phyloP scores from a whole-genome alignment of 2,888 invertebrate species.

The Cerastis rubricosa region DNA sequence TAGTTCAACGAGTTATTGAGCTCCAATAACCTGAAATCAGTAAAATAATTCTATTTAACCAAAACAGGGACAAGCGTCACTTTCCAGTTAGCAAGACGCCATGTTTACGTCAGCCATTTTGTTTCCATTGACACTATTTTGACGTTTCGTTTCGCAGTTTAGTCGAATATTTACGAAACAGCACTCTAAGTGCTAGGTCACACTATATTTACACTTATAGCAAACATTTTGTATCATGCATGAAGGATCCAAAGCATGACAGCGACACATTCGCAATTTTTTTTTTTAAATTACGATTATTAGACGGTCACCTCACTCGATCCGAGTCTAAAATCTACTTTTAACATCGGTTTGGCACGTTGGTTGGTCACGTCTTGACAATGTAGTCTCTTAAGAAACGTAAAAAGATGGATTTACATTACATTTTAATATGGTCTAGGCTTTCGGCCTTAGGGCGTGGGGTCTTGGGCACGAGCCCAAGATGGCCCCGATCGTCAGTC shows the following conservation, averaged over 20 bases:
- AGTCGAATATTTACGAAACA: slow-evolving; percentile 20
- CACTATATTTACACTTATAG: too few species aligned
- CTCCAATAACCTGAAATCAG: slow-evolving; percentile 57
- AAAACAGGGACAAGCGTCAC: slow-evolving; percentile 58
- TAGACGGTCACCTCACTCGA: too few species aligned
- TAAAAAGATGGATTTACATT: not conserved
- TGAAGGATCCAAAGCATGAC: not conserved
- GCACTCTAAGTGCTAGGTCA: not conserved
- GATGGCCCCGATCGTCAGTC: too few species aligned
- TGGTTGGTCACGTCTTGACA: too few species aligned
- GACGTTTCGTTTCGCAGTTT: slow-evolving; percentile 35
- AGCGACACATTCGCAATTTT: too few species aligned
- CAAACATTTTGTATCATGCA: not conserved
- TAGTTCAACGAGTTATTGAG: slow-evolving; percentile 10
- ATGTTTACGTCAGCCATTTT: slow-evolving; percentile 63
- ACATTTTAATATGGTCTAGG: not conserved
- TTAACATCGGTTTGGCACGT: too few species aligned
- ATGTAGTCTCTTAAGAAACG: too few species aligned
- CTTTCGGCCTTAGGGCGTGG: too few species aligned
- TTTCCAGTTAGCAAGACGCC: slow-evolving; percentile 58
- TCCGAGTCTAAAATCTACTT: too few species aligned
- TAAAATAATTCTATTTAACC: slow-evolving; percentile 33
- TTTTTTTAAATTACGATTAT: too few species aligned
- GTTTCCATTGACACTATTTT: slow-evolving; percentile 43
- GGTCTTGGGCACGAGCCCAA: too few species aligned